Evolutionary conservation across 2,113 vertebrate genomes (phyloP).

Genomic region (Mormyrus iriodes): DNA sequence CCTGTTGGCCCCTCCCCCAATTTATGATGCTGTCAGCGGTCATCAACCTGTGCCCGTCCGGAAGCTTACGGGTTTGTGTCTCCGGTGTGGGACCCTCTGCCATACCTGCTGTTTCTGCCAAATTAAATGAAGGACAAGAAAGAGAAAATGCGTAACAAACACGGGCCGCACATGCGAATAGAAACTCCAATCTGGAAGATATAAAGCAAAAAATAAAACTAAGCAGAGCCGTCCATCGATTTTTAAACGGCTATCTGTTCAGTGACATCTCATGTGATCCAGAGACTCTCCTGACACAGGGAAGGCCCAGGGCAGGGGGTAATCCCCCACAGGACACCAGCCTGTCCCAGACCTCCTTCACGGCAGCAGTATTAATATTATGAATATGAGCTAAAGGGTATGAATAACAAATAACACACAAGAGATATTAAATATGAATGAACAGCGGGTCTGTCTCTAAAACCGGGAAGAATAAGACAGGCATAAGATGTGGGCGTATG

Average conservation of each 20-base stretch:
- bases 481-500: background rate
- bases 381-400: slow-evolving; percentile 8
- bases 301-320: background rate
- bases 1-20: background rate
- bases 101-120: background rate
- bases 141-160: background rate
- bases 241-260: background rate
- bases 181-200: background rate
- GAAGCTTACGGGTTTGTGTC: background rate
- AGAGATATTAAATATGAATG: background rate
- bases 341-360: background rate
- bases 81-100: background rate
- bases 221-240: background rate
- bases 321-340: background rate
- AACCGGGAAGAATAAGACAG: background rate
- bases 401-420: background rate
- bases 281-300: background rate
- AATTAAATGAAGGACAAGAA: background rate
- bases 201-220: background rate
- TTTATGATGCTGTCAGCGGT: background rate
- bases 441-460: background rate
- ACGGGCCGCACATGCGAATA: background rate
- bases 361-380: background rate
- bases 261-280: background rate
- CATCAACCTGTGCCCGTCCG: background rate